phyloP scores from a whole-genome alignment of 1,140 invertebrate species.

The Drosophila novamexicana region DNA sequence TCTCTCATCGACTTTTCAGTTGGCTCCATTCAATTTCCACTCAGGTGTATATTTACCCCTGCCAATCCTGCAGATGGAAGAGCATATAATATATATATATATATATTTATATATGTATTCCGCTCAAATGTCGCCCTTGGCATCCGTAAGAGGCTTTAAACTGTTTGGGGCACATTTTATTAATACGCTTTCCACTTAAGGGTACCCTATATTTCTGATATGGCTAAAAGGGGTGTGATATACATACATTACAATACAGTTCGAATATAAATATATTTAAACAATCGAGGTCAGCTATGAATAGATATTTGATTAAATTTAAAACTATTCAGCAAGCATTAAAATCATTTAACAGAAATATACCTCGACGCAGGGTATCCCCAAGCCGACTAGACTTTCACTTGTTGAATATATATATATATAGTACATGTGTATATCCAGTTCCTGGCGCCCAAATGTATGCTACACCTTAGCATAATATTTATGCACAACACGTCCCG shows the following conservation, averaged over 20 bases:
- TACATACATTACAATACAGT: no score
- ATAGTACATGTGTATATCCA: constrained; percentile 11
- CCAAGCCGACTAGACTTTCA: neutral
- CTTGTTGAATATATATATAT: constrained; percentile 1
- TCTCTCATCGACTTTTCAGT: constrained; percentile 3
- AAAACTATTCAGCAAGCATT: no score
- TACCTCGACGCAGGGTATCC: neutral
- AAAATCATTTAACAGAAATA: no score
- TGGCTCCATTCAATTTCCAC: constrained; percentile 47
- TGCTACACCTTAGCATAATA: constrained; percentile 60
- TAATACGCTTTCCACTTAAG: constrained; percentile 35
- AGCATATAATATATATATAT: constrained; percentile 23
- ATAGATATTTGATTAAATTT: neutral
- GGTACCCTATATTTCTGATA: neutral
- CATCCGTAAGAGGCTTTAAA: constrained; percentile 28
- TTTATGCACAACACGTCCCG: constrained; percentile 73
- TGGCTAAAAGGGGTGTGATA: neutral
- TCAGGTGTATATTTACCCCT: constrained; percentile 22
- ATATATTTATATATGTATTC: neutral
- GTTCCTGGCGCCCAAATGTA: constrained; percentile 42
- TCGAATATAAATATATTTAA: neutral
- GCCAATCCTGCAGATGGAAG: constrained; percentile 24
- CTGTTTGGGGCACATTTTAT: constrained; percentile 25
- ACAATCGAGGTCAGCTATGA: no score
- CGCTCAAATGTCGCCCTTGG: constrained; percentile 13